Evolutionary conservation across 2,797 vertebrate genomes (phyloP).

Genomic region (Anguilla obscura): DNA sequence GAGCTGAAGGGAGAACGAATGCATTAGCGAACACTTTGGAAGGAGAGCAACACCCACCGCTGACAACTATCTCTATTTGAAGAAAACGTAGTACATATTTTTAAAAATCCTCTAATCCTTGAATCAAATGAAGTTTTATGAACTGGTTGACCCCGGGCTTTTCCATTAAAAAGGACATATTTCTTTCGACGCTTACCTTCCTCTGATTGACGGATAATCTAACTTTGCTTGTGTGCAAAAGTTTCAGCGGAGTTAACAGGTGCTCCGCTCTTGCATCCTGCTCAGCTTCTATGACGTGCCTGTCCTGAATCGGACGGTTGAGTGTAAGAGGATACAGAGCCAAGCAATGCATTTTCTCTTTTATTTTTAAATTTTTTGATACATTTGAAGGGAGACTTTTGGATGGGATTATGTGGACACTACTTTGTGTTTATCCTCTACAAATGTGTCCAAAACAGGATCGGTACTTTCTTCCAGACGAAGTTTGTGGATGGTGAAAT

Average conservation of each 20-base stretch:
- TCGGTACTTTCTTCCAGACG: conserved; percentile 75
- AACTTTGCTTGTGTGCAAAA: conserved; percentile 44
- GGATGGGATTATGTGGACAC: conserved; percentile 92
- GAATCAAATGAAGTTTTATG: neutral
- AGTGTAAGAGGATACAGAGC: neutral
- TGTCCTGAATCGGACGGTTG: neutral
- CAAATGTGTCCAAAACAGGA: conserved; percentile 83
- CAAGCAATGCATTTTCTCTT: neutral
- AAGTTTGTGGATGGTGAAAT: conserved; percentile 78
- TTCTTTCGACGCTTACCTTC: neutral
- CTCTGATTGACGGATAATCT: neutral
- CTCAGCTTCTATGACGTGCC: neutral
- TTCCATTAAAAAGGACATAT: neutral
- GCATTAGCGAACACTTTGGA: conserved; percentile 12
- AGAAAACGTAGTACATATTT: neutral
- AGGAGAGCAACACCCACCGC: conserved; percentile 5
- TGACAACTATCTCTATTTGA: neutral
- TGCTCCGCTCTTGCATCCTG: conserved; percentile 60
- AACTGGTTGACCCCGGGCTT: neutral
- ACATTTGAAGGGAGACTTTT: conserved; percentile 62
- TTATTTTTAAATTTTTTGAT: neutral
- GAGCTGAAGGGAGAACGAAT: neutral
- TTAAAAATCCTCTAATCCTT: neutral
- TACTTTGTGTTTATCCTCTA: conserved; percentile 76
- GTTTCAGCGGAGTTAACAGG: conserved; percentile 66